Evolutionary conservation across 2,888 invertebrate genomes (phyloP), one percentile per base, ranked within the genome.

Genomic region (Protophormia terraenovae): DNA sequence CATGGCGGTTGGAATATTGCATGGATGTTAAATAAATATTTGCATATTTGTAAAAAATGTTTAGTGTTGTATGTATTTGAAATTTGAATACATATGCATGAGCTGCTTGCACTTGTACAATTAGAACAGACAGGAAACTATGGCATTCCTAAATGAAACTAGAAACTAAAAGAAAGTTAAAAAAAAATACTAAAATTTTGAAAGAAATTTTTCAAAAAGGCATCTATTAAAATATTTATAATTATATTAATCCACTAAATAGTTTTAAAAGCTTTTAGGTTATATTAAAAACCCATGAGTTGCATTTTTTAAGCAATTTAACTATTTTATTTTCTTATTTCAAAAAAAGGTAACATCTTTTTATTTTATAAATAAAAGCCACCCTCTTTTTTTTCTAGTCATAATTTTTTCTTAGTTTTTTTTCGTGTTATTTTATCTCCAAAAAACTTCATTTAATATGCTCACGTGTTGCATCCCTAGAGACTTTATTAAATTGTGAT

Each of bases 401-500:
- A 32, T 32, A 50, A 14, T 32, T 19, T 29, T 35, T 12, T 45
- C 19, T 45, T 22, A 4, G 7, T 32, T 16, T 2, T 27, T 38
- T 62, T 16, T 27, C 67, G n/a, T 53, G 32, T 67, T 19, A 41
- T 14, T 69, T 53, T 50, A 73, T 45, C 47, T 16, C 50, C 67
- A 83, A 83, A 81, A 73, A 75, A 86, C 80, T 86, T 84, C 83
- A 67, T 73, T 81, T 69, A 41, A 55, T 79, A 67, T 75, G 87
- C 87, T 89, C 91, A 91, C 91, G 91, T 91, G 91, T 90, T 91
- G 91, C 90, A 88, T 90, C 91, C 90, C 91, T 76, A 83, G 90
- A 89, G 90, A 91, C 88, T 89, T 90, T 89, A 90, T 91, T 90
- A 91, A 90, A 89, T 77, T 76, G 62, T 55, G 29, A 82, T 82